phyloP scores from a whole-genome alignment of 35 echinoderm and acorn worm species.

The Eucidaris tribuloides region DNA sequence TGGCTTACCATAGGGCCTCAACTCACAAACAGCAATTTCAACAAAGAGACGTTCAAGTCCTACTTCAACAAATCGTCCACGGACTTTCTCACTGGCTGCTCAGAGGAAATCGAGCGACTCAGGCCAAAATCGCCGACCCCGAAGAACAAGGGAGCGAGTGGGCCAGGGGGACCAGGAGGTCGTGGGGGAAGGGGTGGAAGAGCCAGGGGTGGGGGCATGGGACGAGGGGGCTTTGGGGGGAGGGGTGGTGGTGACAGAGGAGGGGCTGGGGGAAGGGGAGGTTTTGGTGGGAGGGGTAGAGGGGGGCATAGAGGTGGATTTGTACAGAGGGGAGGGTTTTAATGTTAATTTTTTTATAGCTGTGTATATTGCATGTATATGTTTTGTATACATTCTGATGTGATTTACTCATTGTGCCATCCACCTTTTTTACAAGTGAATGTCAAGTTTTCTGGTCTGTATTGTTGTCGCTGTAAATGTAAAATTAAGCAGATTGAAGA shows the following conservation, averaged over 20 bases:
- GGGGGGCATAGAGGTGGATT: constrained; percentile 52
- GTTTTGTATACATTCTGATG: too few relatives aligned
- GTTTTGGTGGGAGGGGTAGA: constrained; percentile 46
- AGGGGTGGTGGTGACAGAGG: constrained; percentile 40
- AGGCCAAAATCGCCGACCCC: constrained; percentile 84
- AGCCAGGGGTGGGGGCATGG: not conserved
- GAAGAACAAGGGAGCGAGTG: constrained; percentile 68
- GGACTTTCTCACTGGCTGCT: constrained; percentile 82
- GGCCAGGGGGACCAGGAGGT: constrained; percentile 30
- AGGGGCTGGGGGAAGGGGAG: constrained; percentile 3
- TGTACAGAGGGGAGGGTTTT: constrained; percentile 25
- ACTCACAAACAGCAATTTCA: constrained; percentile 92
- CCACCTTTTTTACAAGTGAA: too few relatives aligned
- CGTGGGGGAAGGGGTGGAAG: constrained; percentile 49
- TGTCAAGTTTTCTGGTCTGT: too few relatives aligned
- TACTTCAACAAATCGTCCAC: constrained; percentile 77
- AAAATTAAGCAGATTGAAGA: too few relatives aligned
- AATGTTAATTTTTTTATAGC: too few relatives aligned
- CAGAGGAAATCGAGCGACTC: constrained; percentile 88
- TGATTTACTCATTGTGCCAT: too few relatives aligned
- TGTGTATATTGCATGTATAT: too few relatives aligned
- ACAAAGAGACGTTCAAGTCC: constrained; percentile 69
- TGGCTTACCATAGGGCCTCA: constrained; percentile 92
- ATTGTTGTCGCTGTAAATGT: too few relatives aligned
- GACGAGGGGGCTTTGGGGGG: constrained; percentile 29